Conservation (phyloP, 1,140 invertebrate genomes). For the Trissolcus basalis region DNA sequence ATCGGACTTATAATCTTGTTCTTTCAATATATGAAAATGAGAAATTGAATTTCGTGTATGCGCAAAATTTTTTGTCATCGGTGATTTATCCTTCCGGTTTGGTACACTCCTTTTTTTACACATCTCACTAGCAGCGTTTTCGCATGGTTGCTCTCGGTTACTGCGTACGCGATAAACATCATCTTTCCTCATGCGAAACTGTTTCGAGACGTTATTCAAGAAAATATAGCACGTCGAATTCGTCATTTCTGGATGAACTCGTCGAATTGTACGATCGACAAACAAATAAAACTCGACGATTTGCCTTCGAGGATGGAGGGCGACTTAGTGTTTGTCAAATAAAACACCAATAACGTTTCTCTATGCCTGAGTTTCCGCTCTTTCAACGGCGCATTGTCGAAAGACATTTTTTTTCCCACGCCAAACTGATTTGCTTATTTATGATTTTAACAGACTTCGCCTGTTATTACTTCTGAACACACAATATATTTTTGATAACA, state of each 20-base stretch:
- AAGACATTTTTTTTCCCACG: too few relatives aligned
- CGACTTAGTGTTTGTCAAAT: too few relatives aligned
- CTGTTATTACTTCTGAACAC: too few relatives aligned
- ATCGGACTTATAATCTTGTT: too few relatives aligned
- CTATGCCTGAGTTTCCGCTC: too few relatives aligned
- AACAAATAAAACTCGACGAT: constrained; percentile 42
- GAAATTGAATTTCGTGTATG: constrained; percentile 20
- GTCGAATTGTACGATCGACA: constrained; percentile 30
- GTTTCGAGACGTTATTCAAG: constrained; percentile 24
- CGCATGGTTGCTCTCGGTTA: constrained; percentile 41
- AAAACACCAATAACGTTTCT: too few relatives aligned
- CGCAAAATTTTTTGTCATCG: constrained; percentile 1
- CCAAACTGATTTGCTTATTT: too few relatives aligned
- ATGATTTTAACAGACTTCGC: too few relatives aligned
- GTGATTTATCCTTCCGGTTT: constrained; percentile 34
- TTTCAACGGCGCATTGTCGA: too few relatives aligned
- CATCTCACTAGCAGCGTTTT: constrained; percentile 26
- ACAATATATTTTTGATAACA: too few relatives aligned
- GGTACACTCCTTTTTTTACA: constrained; percentile 29
- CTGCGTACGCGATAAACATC: constrained; percentile 40
- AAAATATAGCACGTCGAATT: constrained; percentile 29
- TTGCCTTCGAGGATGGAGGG: background rate
- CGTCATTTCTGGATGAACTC: constrained; percentile 43
- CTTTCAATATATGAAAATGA: too few relatives aligned
- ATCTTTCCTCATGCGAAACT: constrained; percentile 23